phyloP scores from a whole-genome alignment of 2,113 vertebrate species.

The Montifringilla adamsi region DNA sequence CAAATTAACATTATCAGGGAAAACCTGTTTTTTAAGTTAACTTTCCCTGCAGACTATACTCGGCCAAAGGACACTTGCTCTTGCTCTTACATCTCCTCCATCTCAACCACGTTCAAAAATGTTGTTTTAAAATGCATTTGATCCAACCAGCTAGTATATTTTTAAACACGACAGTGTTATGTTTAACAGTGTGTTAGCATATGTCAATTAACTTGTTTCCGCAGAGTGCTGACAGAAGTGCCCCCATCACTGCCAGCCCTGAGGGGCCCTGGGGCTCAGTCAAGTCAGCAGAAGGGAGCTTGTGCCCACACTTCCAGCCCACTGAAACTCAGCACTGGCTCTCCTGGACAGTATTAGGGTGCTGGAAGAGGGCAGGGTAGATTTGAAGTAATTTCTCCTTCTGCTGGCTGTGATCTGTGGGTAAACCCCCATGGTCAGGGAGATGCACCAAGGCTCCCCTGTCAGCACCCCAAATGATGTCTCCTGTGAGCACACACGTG shows the following conservation, averaged over 20 bases:
- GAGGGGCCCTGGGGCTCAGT: neutral
- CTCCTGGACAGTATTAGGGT: neutral
- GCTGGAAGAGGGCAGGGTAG: rapidly evolving
- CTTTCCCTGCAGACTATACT: neutral
- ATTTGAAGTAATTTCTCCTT: neutral
- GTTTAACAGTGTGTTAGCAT: slow-evolving; percentile 52
- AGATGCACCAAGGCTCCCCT: neutral
- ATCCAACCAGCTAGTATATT: slow-evolving; percentile 23
- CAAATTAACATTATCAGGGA: slow-evolving; percentile 28
- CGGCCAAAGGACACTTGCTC: neutral
- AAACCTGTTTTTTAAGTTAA: slow-evolving; percentile 33
- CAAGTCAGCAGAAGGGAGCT: neutral
- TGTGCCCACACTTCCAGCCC: neutral
- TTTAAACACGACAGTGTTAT: slow-evolving; percentile 40
- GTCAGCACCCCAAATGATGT: neutral
- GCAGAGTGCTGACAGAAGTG: slow-evolving; percentile 25
- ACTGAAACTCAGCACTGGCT: neutral
- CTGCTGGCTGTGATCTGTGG: neutral
- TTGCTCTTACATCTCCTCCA: neutral
- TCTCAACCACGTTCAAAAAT: neutral
- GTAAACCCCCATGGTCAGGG: rapidly evolving
- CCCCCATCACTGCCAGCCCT: rapidly evolving
- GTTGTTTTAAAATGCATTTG: slow-evolving; percentile 48
- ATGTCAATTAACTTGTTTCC: slow-evolving; percentile 42
- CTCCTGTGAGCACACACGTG: neutral